Evolutionary conservation across 2,888 invertebrate species (phyloP), one percentile per base, ranked within the genome.

Genomic region (Dolichomitus sp.): DNA sequence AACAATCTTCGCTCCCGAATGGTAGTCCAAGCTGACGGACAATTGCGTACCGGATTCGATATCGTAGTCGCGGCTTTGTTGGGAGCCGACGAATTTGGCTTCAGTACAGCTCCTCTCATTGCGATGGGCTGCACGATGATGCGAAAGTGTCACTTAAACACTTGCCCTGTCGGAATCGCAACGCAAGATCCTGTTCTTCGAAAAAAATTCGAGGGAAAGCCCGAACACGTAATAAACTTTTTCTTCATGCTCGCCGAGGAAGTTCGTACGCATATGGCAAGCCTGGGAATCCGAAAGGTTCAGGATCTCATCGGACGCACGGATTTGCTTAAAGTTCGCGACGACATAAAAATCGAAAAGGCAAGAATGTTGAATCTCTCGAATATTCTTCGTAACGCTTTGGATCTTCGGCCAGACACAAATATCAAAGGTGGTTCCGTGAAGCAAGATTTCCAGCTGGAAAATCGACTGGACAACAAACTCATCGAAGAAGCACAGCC

Each of bases 81-180:
- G 50, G 99, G 99, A 30, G 99, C 99, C 9, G 99, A 99, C 93
- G 99, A 99, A 94, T 98, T 99, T 93, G 99, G 99, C 27, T 98
- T 99, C 95, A 99, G 99, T 93, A 99, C 99, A 0, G 99, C 99
- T 2, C 99, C 99, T 0, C 95, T 99, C 70, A 99, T 99, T 91
- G 99, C 98, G 1, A 96, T 99, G 94, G 99, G 99, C 4, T 99
- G 99, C 92, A 99, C 99, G 0, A 99, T 99, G 99, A 99, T 99
- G 99, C 96, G 99, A 79, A 99, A 99, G 94, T 99, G 99, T 91
- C 99, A 99, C 94, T 95, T 99, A 88, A 99, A 99, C 94, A 99
- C 99, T 7, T 99, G 99, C 88, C 99, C 99, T 0, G 99, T 99
- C 81, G 99, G 99, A 83, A 98, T 99, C 90, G 99, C 99, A 1